These are phyloP conservation scores for Toxotes chatareus DNA, from an alignment of 2,113 vertebrate genomes.

Conservation along the genomic window DNA sequence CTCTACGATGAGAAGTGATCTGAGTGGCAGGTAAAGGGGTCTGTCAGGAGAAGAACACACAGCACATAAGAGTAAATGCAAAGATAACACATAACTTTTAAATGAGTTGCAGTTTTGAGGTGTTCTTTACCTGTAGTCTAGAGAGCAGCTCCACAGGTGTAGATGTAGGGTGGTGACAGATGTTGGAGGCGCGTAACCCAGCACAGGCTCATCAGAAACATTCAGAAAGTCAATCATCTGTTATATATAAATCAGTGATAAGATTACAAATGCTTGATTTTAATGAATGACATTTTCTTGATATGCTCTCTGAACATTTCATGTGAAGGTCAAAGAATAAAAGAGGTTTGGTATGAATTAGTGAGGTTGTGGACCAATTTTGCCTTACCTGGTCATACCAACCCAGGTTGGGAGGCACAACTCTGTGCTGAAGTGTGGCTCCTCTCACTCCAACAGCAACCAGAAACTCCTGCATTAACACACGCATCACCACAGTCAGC, in stretches of 20 bases:
- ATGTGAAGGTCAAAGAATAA: neutral
- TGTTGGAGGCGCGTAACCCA: constrained; percentile 94
- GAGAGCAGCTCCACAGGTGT: constrained; percentile 97
- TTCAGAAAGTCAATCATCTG: constrained; percentile 97
- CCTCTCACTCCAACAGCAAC: constrained; percentile 93
- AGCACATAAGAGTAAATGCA: neutral
- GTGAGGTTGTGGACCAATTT: neutral
- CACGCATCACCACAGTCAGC: neutral
- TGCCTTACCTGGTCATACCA: constrained; percentile 95
- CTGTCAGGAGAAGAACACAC: constrained; percentile 75
- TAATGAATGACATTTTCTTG: neutral
- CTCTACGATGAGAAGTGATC: constrained; percentile 93
- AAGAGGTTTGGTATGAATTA: neutral
- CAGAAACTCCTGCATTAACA: constrained; percentile 89
- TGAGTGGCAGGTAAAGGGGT: constrained; percentile 92
- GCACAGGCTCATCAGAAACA: constrained; percentile 95
- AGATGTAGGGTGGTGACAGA: constrained; percentile 94
- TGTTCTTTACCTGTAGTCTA: constrained; percentile 92
- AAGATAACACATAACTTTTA: neutral
- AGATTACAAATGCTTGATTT: neutral
- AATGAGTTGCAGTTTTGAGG: neutral
- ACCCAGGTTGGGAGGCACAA: constrained; percentile 89
- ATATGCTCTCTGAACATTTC: neutral
- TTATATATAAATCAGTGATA: constrained; percentile 45
- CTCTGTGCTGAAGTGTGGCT: constrained; percentile 93